These are phyloP conservation scores for Periophthalmodon schlosseri DNA, from an alignment of 2,113 vertebrate genomes.

Conservation along the genomic window DNA sequence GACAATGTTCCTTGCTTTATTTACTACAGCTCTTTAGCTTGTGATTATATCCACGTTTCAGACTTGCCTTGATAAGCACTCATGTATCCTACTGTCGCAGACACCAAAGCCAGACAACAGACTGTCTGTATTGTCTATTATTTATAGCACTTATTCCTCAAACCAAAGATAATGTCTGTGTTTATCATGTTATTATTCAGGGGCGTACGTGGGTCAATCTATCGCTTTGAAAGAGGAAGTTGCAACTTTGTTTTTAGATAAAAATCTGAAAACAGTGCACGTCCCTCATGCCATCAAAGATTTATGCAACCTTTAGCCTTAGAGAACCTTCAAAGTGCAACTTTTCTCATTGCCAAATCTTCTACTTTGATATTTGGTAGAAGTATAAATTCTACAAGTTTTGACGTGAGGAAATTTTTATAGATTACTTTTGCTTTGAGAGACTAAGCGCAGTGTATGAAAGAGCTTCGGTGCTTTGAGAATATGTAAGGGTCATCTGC, in stretches of 20 bases:
- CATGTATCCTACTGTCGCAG: background rate
- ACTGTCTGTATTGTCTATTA: background rate
- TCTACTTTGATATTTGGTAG: slow-evolving; percentile 35
- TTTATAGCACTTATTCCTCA: slow-evolving; percentile 31
- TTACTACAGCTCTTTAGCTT: background rate
- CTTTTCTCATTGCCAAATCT: slow-evolving; percentile 8
- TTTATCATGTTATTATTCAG: slow-evolving; percentile 60
- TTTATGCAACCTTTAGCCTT: slow-evolving; percentile 17
- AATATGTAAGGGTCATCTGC: slow-evolving; percentile 27
- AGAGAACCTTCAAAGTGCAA: slow-evolving; percentile 20
- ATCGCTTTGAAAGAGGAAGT: slow-evolving; percentile 67
- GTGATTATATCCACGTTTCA: background rate
- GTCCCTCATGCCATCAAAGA: slow-evolving; percentile 26
- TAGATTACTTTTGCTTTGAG: background rate
- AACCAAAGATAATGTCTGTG: slow-evolving; percentile 59
- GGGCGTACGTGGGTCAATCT: slow-evolving; percentile 53
- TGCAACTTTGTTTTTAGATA: slow-evolving; percentile 69
- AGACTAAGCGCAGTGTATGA: slow-evolving; percentile 10
- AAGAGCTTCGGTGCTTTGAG: slow-evolving; percentile 17
- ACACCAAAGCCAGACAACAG: background rate
- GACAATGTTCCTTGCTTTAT: no score
- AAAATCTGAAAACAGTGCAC: background rate
- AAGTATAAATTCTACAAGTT: slow-evolving; percentile 7
- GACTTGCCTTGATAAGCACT: slow-evolving; percentile 33
- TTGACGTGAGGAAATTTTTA: slow-evolving; percentile 19